Percentiles rank a stretch among this genome's conserved stretches.
These are phyloP conservation scores for Scolopax bukidnonensis DNA, from an alignment of 2,797 vertebrate species.

Conservation along the genomic window DNA sequence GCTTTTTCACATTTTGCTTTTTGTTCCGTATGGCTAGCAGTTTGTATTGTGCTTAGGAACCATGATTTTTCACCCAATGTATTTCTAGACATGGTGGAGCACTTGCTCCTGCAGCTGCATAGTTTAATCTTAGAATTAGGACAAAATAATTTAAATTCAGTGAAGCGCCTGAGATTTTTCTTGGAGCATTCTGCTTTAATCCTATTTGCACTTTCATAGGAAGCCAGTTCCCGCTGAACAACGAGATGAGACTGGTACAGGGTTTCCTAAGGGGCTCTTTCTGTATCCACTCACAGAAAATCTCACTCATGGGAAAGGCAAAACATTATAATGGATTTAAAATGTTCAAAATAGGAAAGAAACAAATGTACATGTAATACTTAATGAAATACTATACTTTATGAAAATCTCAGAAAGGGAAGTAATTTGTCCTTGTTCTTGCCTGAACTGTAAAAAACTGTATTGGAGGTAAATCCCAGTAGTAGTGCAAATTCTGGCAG, in stretches of 20 bases:
- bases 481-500: neutral
- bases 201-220: constrained; percentile 7
- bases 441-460: neutral
- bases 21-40: neutral
- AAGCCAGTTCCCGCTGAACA: neutral
- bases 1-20: neutral
- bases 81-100: neutral
- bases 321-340: neutral
- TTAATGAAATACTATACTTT: neutral
- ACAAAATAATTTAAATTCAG: constrained; percentile 26
- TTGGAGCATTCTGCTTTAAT: constrained; percentile 44
- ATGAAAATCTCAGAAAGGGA: neutral
- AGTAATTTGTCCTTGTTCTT: neutral
- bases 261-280: neutral
- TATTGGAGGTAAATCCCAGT: neutral
- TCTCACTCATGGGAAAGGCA: neutral
- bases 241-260: neutral
- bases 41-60: neutral
- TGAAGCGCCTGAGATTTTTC: constrained; percentile 4
- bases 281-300: neutral
- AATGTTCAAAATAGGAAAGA: neutral
- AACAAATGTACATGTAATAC: neutral
- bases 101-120: neutral
- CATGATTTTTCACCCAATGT: neutral
- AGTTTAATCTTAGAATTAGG: constrained; percentile 6